These are phyloP conservation scores for Lepidocyrtoides sp. DNA, from an alignment of 2,888 invertebrate species.

Conservation along the genomic window DNA sequence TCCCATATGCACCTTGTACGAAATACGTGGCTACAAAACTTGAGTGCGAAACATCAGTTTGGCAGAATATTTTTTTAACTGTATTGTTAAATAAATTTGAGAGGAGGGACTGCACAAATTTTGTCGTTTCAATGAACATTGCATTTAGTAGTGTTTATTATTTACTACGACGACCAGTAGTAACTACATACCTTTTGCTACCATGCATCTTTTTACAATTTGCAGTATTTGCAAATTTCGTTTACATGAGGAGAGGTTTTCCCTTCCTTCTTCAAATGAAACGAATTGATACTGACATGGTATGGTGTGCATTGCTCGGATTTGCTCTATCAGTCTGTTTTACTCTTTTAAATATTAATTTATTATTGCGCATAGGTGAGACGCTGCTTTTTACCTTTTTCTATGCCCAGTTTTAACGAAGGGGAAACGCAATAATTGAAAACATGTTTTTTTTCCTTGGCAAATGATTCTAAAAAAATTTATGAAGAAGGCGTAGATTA, in stretches of 20 bases:
- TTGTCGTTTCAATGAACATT: conserved; percentile 63
- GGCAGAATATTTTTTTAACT: conserved; percentile 67
- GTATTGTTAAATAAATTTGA: conserved; percentile 25
- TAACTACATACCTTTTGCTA: conserved; percentile 2
- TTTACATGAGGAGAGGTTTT: neutral
- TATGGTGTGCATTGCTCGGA: neutral
- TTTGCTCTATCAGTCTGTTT: neutral
- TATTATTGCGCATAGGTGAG: neutral
- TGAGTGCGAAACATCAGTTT: conserved; percentile 40
- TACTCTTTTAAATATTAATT: neutral
- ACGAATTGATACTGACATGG: conserved; percentile 42
- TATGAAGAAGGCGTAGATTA: conserved; percentile 30
- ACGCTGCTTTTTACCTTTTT: neutral
- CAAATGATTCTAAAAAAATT: neutral
- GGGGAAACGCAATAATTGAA: conserved; percentile 55
- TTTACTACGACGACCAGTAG: neutral
- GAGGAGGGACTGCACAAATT: conserved; percentile 54
- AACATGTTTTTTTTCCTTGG: conserved; percentile 23
- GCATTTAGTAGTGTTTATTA: neutral
- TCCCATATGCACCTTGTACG: neutral
- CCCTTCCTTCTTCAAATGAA: neutral
- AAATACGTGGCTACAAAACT: neutral
- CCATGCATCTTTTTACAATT: neutral
- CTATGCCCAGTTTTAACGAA: conserved; percentile 33
- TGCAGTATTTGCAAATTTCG: neutral